phyloP scores from a whole-genome alignment of 1,140 invertebrate genomes.

The Bombyx mori region ASM3026992v2 NC_085117.1:11171501-11172000 shows the following conservation, averaged over 20 bases:
- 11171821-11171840: constrained; percentile 1
- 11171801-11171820: too few relatives aligned
- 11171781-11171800: constrained; percentile 18
- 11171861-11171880: constrained; percentile 29
- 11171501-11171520: constrained; percentile 12
- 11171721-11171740: too few relatives aligned
- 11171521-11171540: constrained; percentile 40
- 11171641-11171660: constrained; percentile 67
- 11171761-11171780: constrained; percentile 29
- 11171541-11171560: constrained; percentile 10
- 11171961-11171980: constrained; percentile 67
- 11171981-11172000: constrained; percentile 41
- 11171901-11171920: constrained; percentile 61
- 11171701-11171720: constrained; percentile 37
- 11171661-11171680: constrained; percentile 41
- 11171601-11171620: constrained; percentile 40
- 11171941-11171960: constrained; percentile 40
- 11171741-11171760: constrained; percentile 10
- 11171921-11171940: constrained; percentile 44
- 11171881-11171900: constrained; percentile 46
- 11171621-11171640: constrained; percentile 58
- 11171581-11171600: constrained; percentile 38
- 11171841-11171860: constrained; percentile 2
- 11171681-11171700: constrained; percentile 49
- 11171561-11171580: constrained; percentile 49